Evolutionary conservation across 2,797 vertebrate species (phyloP), one percentile per base, ranked within the genome.

Genomic region (Harpagifer antarcticus): DNA sequence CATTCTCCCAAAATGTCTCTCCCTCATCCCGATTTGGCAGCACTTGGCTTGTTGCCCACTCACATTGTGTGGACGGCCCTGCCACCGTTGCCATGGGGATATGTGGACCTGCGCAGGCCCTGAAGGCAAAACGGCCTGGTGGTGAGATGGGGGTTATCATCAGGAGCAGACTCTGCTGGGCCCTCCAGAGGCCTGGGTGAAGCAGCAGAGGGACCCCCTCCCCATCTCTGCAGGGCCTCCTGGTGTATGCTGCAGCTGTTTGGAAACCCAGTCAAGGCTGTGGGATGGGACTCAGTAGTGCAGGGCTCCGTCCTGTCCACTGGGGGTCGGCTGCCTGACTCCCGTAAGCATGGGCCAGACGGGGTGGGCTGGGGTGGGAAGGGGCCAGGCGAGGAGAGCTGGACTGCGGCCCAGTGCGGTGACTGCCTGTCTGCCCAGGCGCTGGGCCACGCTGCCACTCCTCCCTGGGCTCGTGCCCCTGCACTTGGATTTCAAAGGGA

Each of bases 61-160:
- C 94, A 93, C 93, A 94, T 94, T 92, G 93, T 93, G 94, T 91
- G 87, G 86, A 94, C 86, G 81, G 92, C 92, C 92, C 91, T 94
- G 91, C 92, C 92, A 93, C 93, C 91, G 95, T 96, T 95, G 94
- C 94, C 94, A 96, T 96, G 94, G 94, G 91, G 94, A 95, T 92
- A 85, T 92, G 89, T 91, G 93, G 93, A 94, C 94, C 92, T 92
- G 92, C 86, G 76, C 87, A 91, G 90, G 86, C 90, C 92, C 90
- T 86, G 86, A 91, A 94, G 93, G 92, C 91, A 88, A 87, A 88
- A 83, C 73, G 90, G 88, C 87, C 89, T 86, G 91, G 84, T 80
- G 84, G 89, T 85, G 84, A 90, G 88, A 89, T 85, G 90, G 93
- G 92, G 92, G 90, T 94, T 94, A 94, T 94, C 91, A 87, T 92